Evolutionary conservation across 2,113 vertebrate species (phyloP), one percentile per base, ranked within the genome.

Genomic region (Perca schrenkii): DNA sequence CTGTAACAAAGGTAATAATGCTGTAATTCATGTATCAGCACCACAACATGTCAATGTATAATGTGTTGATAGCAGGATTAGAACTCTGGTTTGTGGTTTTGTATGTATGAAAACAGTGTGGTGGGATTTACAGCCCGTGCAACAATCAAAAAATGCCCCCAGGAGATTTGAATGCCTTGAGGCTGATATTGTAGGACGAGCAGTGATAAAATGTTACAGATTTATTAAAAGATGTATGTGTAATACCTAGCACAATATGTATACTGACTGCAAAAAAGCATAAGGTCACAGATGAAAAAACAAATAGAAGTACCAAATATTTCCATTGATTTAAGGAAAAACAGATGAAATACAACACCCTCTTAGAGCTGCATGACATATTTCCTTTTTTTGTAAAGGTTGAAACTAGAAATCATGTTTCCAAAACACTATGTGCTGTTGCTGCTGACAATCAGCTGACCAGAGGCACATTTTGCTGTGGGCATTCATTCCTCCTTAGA

Each of bases 1-100:
- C 80, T 90, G 85, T 91, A 85, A 92, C 86, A 90, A 87, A 93
- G 84, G 90, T 90, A 93, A 89, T 88, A 76, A 54, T 22, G 73
- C 84, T 90, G 90, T 93, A 91, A 91, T 90, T 85, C 87, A 80
- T 77, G 77, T 88, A 76, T 86, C 77, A 66, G 68, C 83, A 79
- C 49, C 84, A 77, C 79, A 77, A 74, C 80, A 62, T 82, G 83
- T 60, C 86, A 85, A 15, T 49, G 68, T 67, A 69, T 85, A 62
- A 61, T 74, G 78, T 87, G 85, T 72, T 87, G 85, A 84, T 58
- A 80, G 70, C 63, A 22, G 88, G 87, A 91, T 91, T 84, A 89
- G 63, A 73, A 54, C 66, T 65, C n/a, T 66, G 74, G 50, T 69
- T 85, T 82, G 63, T 77, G 78, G 22, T 70, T 71, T 34, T 72